Base-by-base conservation (phyloP, 2,888 invertebrate genomes). In the Homarus gammarus region DNA sequence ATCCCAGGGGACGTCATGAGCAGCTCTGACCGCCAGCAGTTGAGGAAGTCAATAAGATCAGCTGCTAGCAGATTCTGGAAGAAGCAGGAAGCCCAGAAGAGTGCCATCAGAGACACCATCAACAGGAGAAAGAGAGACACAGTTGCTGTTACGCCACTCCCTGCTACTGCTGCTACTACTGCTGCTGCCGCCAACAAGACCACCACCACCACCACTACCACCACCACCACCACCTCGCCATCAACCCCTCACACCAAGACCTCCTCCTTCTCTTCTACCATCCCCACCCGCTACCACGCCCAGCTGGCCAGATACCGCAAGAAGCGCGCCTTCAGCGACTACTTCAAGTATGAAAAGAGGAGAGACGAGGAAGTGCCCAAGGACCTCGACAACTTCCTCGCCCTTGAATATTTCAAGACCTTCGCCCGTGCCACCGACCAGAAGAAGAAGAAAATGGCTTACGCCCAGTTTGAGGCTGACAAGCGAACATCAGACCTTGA, bases 341-440 rank as follows among this genome's bases (percentile, higher is more conserved):
- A 84, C 83, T 88, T 83, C 78, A 83, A 68, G 51, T 88, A 78
- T 77, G 88, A 88, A 56, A 78, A 83, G 77, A 12, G 56, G 12
- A 70, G 22, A 6, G 61, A 36, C 2, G 84, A 51, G 22, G 49
- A 70, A 15, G 70, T 49, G 12, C 36, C 73, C 15, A 36, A 73
- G 38, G 84, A 84, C 10, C 27, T 73, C 5, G 70, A 87, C 15
- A 87, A 90, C 70, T 87, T 64, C 87, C 79, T 90, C 10, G 84
- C 90, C 10, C 33, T 87, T 2, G 90, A 90, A 51, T 90, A 90
- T 44, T 90, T 90, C 84, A 90, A 90, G 84, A 90, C 49, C 40
- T 87, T 90, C 79, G 90, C 90, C 10, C 77, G 87, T 22, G 79
- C 84, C 5, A 87, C 84, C 22, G 90, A 87, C 8, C 83, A 90